Evolutionary conservation across 2,888 invertebrate species (phyloP).

Genomic region (Trypoxylon attenuatum): DNA sequence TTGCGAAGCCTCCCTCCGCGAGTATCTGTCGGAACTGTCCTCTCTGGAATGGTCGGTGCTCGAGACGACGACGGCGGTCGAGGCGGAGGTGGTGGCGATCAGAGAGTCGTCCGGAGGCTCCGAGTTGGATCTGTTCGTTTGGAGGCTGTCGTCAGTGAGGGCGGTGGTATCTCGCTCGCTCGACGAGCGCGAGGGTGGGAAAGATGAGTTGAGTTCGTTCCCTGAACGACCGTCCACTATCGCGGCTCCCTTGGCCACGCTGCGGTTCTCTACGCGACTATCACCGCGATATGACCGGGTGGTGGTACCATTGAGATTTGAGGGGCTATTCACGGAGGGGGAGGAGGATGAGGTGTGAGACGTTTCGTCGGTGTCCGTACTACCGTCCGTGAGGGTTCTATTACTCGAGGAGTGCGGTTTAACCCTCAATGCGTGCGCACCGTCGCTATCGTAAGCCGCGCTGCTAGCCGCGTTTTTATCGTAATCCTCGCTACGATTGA

Average conservation of each 20-base stretch:
- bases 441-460: conserved; percentile 42
- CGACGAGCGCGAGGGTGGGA: conserved; percentile 12
- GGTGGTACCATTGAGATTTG: conserved; percentile 42
- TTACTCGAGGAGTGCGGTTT: conserved; percentile 47
- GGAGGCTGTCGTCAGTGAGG: neutral
- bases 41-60: neutral
- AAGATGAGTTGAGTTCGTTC: conserved; percentile 37
- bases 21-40: too few species aligned
- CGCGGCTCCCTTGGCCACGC: conserved; percentile 22
- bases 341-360: conserved; percentile 45
- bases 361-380: conserved; percentile 54
- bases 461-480: conserved; percentile 46
- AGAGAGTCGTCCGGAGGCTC: neutral
- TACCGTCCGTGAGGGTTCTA: conserved; percentile 49
- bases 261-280: conserved; percentile 39
- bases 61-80: conserved; percentile 3
- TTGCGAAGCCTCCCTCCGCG: too few species aligned
- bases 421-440: conserved; percentile 39
- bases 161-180: neutral
- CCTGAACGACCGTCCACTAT: conserved; percentile 44
- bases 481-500: conserved; percentile 48
- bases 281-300: conserved; percentile 2
- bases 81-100: neutral
- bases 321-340: conserved; percentile 45
- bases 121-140: neutral